A percentile compares a stretch with the other conserved stretches of the same genome.
These are phyloP conservation scores for Caranx ignobilis DNA, from an alignment of 2,113 vertebrate genomes.

Conservation along the genomic window DNA sequence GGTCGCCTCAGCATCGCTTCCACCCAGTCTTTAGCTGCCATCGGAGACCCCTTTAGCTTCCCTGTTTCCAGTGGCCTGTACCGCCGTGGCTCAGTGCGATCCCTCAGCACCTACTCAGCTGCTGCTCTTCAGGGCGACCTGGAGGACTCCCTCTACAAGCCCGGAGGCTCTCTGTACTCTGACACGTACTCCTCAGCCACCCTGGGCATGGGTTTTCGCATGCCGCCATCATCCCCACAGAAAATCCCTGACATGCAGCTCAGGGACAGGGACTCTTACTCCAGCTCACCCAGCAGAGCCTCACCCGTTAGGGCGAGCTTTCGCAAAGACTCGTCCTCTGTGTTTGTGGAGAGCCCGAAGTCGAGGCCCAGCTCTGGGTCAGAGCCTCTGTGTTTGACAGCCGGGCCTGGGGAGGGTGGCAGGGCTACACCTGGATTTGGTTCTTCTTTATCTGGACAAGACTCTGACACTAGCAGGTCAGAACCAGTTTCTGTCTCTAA, in stretches of 20 bases:
- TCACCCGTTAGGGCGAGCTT: slow-evolving; percentile 95
- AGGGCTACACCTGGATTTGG: slow-evolving; percentile 88
- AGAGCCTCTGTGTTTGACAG: slow-evolving; percentile 89
- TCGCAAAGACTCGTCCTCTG: slow-evolving; percentile 94
- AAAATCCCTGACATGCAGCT: slow-evolving; percentile 91
- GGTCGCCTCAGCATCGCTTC: slow-evolving; percentile 96
- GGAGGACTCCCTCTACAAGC: slow-evolving; percentile 94
- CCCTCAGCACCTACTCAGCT: slow-evolving; percentile 96
- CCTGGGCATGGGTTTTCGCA: slow-evolving; percentile 90
- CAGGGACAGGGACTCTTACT: slow-evolving; percentile 91
- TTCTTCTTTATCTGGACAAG: slow-evolving; percentile 87
- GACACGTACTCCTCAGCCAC: slow-evolving; percentile 88
- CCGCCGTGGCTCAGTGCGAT: slow-evolving; percentile 93
- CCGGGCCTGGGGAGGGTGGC: slow-evolving; percentile 85
- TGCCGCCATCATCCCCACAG: slow-evolving; percentile 95
- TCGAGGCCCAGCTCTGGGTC: slow-evolving; percentile 88
- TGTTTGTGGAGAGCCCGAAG: slow-evolving; percentile 94
- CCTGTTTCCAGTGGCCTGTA: slow-evolving; percentile 90
- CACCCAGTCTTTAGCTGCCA: slow-evolving; percentile 90
- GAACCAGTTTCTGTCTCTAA: slow-evolving; percentile 2
- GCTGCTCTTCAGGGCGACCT: slow-evolving; percentile 93
- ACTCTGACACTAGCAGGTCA: slow-evolving; percentile 91
- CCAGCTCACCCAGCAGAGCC: slow-evolving; percentile 91
- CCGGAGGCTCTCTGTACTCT: slow-evolving; percentile 89
- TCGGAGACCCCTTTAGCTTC: slow-evolving; percentile 94